A percentile compares a stretch with the other conserved stretches of the same genome.
Conservation (phyloP, 1,140 invertebrate genomes). For the Aporrectodea caliginosa region DNA sequence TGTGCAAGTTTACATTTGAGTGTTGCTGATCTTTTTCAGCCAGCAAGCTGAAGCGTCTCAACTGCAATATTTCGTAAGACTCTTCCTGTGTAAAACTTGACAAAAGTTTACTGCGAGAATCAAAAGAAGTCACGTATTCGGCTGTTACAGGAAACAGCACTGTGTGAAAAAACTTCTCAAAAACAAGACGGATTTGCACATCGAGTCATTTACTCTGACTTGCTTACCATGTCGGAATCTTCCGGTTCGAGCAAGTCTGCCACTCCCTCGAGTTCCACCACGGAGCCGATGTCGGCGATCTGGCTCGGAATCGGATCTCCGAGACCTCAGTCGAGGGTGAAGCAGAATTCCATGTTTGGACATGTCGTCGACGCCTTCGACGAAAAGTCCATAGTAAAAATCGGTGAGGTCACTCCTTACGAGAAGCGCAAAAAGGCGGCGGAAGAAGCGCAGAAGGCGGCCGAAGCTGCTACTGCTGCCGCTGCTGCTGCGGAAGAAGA, state of each 20-base stretch:
- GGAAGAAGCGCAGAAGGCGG: slow-evolving; percentile 6
- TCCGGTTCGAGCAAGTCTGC: not conserved
- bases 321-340: slow-evolving; percentile 41
- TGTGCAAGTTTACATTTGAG: too few relatives aligned
- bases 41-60: too few relatives aligned
- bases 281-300: not conserved
- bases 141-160: too few relatives aligned
- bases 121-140: too few relatives aligned
- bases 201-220: too few relatives aligned
- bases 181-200: too few relatives aligned
- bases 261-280: not conserved
- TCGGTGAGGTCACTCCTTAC: slow-evolving; percentile 20
- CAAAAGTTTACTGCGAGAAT: too few relatives aligned
- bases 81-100: too few relatives aligned
- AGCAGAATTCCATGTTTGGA: slow-evolving; percentile 48
- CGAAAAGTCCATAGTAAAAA: slow-evolving; percentile 37
- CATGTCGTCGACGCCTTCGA: slow-evolving; percentile 48
- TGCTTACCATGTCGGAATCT: not conserved
- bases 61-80: too few relatives aligned
- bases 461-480: not conserved
- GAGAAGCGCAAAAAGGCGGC: slow-evolving; percentile 15
- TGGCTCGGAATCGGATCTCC: slow-evolving; percentile 20
- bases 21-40: too few relatives aligned
- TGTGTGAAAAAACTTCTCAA: too few relatives aligned
- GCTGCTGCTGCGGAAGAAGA: slow-evolving; percentile 38